Evolutionary conservation across 2,797 vertebrate genomes (phyloP).

Genomic region (Phalanger gymnotis): DNA sequence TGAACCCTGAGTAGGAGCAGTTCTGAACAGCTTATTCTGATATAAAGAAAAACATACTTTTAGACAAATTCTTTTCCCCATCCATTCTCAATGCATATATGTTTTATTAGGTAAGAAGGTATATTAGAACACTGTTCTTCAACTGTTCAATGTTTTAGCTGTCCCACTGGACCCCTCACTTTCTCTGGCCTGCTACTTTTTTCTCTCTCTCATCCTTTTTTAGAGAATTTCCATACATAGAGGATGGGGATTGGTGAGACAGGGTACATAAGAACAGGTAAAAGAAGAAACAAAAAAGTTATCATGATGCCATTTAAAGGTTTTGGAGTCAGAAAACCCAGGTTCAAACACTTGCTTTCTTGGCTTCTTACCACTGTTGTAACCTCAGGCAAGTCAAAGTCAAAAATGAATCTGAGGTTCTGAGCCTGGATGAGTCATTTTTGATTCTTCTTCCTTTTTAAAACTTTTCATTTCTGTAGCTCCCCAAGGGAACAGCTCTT

Average conservation of each 20-base stretch:
- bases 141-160: constrained; percentile 36
- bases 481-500: neutral
- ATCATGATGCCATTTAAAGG: neutral
- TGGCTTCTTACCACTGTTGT: neutral
- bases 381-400: neutral
- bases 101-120: constrained; percentile 30
- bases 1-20: constrained; percentile 65
- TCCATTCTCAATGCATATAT: constrained; percentile 65
- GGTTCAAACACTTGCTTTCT: neutral
- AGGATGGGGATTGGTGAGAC: constrained; percentile 18
- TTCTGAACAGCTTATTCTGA: constrained; percentile 69
- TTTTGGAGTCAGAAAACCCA: neutral
- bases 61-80: constrained; percentile 64
- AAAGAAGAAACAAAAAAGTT: neutral
- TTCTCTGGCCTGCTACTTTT: constrained; percentile 10
- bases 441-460: neutral
- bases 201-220: constrained; percentile 20
- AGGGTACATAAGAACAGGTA: neutral
- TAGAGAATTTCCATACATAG: constrained; percentile 37
- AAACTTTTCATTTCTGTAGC: neutral
- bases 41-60: constrained; percentile 64
- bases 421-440: neutral
- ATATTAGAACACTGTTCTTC: constrained; percentile 63
- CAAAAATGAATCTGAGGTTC: neutral
- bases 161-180: constrained; percentile 1